Evolutionary conservation across 30 jellyfish, hydroid and myxozoan species (phyloP).

Genomic region (Phacellophora camtschatica): DNA sequence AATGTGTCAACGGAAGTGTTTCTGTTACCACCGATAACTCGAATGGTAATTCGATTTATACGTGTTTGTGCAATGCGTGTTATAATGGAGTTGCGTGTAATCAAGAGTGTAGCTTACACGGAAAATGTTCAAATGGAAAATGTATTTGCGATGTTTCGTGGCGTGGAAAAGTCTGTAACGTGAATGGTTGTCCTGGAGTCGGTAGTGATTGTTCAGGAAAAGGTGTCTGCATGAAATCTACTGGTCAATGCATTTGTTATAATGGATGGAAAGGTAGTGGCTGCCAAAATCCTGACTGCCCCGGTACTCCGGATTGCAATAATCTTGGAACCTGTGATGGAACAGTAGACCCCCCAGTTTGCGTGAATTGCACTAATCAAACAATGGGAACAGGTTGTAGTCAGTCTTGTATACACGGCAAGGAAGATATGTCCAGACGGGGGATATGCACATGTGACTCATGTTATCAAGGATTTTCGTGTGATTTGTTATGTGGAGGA

Average conservation of each 20-base stretch:
- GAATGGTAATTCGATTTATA: background rate
- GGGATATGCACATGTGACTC: conserved; percentile 55
- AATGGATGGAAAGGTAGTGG: conserved; percentile 67
- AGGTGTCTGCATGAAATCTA: conserved; percentile 49
- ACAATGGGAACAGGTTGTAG: conserved; percentile 63
- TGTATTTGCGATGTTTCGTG: conserved; percentile 51
- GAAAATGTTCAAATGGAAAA: conserved; percentile 33
- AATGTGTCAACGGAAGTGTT: conserved; percentile 44
- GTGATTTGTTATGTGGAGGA: conserved; percentile 57
- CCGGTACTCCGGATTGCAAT: conserved; percentile 66
- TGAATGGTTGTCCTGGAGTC: conserved; percentile 59
- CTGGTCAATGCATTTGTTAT: conserved; percentile 55
- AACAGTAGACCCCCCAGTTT: conserved; percentile 57
- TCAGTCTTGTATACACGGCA: conserved; percentile 50
- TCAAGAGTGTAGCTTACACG: conserved; percentile 55
- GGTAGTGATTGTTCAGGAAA: conserved; percentile 57
- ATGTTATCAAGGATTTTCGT: conserved; percentile 60
- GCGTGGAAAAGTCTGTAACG: conserved; percentile 54
- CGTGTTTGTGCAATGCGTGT: conserved; percentile 22
- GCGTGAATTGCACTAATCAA: conserved; percentile 56
- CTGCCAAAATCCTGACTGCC: conserved; percentile 65
- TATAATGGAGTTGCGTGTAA: conserved; percentile 61
- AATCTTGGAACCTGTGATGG: conserved; percentile 41
- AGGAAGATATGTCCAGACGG: conserved; percentile 42
- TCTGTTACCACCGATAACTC: background rate